These are phyloP conservation scores for Drosophila chauvacae DNA, from an alignment of 1,140 invertebrate genomes.

Conservation along the genomic window DNA sequence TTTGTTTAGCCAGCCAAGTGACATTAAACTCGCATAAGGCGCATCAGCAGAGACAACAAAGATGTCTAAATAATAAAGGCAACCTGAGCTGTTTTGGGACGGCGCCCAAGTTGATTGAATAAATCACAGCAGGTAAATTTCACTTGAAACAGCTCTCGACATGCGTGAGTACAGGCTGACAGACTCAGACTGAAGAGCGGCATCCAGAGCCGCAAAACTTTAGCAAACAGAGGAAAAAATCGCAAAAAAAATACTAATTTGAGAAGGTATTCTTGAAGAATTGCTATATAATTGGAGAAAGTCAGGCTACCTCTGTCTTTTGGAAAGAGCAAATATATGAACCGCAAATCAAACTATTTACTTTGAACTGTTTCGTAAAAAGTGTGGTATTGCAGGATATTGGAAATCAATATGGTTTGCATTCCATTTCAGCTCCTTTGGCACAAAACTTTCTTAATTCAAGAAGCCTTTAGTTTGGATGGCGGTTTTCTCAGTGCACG, in stretches of 20 bases:
- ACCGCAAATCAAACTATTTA: too few relatives aligned
- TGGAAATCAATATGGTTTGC: background rate
- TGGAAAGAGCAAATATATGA: too few relatives aligned
- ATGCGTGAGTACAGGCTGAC: slow-evolving; percentile 47
- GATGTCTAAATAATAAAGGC: slow-evolving; percentile 80
- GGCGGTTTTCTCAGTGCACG: slow-evolving; percentile 2
- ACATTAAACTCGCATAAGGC: slow-evolving; percentile 77
- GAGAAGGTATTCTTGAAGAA: background rate
- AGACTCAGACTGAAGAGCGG: slow-evolving; percentile 23
- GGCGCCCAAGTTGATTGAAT: slow-evolving; percentile 79
- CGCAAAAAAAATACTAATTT: too few relatives aligned
- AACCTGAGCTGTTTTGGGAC: slow-evolving; percentile 54
- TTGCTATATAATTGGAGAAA: background rate
- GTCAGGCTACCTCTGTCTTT: background rate
- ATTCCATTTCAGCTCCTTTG: background rate
- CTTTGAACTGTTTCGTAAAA: background rate
- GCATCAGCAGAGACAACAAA: slow-evolving; percentile 47
- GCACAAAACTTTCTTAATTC: background rate
- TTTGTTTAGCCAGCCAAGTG: slow-evolving; percentile 58
- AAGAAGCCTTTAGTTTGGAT: background rate
- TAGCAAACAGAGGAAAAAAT: background rate
- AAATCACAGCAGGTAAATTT: slow-evolving; percentile 76
- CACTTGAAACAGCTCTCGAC: slow-evolving; percentile 37
- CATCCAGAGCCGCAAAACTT: background rate
- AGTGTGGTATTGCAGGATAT: background rate